Conservation (phyloP, 2,888 invertebrate genomes). For the Hirtodrosophila cameraria region DNA sequence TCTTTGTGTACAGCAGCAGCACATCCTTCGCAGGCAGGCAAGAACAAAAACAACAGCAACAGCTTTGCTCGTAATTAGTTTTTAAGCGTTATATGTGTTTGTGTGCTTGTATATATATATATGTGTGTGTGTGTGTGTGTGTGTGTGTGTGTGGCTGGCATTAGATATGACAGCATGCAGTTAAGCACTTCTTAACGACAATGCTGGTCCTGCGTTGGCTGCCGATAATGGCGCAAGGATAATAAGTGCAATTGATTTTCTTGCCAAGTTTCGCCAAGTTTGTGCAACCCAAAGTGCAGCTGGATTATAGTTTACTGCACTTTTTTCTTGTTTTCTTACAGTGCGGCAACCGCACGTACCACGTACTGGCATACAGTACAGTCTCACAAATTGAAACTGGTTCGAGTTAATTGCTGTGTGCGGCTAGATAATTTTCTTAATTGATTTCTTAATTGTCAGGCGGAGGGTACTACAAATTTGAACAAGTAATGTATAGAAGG, state of each 20-base stretch:
- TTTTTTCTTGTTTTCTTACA: constrained; percentile 5
- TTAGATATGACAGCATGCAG: constrained; percentile 76
- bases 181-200: constrained; percentile 75
- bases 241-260: constrained; percentile 74
- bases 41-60: constrained; percentile 18
- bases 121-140: constrained; percentile 18
- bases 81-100: constrained; percentile 62
- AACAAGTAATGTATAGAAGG: too few relatives aligned
- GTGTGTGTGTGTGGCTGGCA: constrained; percentile 41
- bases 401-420: too few relatives aligned
- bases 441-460: too few relatives aligned
- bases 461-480: too few relatives aligned
- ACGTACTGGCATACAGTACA: not conserved
- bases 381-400: constrained; percentile 1
- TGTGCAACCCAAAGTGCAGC: constrained; percentile 28
- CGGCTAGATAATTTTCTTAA: too few relatives aligned
- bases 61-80: constrained; percentile 76
- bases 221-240: constrained; percentile 65
- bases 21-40: constrained; percentile 27
- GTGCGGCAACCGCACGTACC: not conserved
- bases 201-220: constrained; percentile 45
- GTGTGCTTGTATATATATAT: constrained; percentile 17
- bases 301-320: constrained; percentile 35
- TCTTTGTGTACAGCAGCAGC: constrained; percentile 1
- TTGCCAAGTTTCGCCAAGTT: constrained; percentile 53